These are phyloP conservation scores for Drosophila repleta DNA, from an alignment of 1,140 invertebrate genomes.

Conservation along the genomic window DNA sequence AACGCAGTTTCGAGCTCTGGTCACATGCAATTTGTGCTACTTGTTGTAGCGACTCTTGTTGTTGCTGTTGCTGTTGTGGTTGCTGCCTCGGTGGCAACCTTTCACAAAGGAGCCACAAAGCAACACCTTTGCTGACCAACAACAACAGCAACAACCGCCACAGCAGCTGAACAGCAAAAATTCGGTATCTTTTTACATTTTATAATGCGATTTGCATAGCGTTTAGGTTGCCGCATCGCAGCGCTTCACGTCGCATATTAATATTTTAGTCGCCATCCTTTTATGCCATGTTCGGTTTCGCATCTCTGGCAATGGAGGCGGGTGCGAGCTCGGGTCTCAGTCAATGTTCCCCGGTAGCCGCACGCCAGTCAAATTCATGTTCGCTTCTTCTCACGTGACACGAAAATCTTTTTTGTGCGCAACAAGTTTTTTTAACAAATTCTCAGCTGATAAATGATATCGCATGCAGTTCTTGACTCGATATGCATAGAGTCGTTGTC, in stretches of 20 bases:
- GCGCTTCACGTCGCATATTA: constrained; percentile 57
- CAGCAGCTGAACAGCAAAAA: constrained; percentile 17
- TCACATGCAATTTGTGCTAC: constrained; percentile 62
- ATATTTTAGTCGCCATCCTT: constrained; percentile 69
- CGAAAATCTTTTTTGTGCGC: constrained; percentile 83
- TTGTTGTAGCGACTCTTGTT: constrained; percentile 56
- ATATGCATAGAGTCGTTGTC: constrained; percentile 63
- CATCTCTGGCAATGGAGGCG: constrained; percentile 36
- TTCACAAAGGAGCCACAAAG: constrained; percentile 46
- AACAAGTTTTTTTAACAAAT: constrained; percentile 73
- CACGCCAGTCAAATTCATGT: constrained; percentile 33
- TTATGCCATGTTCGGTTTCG: constrained; percentile 73
- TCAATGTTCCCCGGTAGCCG: constrained; percentile 51
- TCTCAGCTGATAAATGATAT: constrained; percentile 80
- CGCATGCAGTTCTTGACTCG: constrained; percentile 61
- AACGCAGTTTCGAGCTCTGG: constrained; percentile 6
- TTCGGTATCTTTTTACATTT: constrained; percentile 59
- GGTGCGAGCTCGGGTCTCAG: neutral
- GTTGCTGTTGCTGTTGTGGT: constrained; percentile 19
- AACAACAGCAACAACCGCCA: constrained; percentile 25
- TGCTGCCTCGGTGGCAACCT: constrained; percentile 29
- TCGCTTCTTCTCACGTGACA: constrained; percentile 67
- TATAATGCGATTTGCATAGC: constrained; percentile 72
- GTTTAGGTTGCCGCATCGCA: constrained; percentile 65
- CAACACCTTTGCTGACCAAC: constrained; percentile 53